Percentiles rank a stretch among this genome's conserved stretches.
Conservation (phyloP, 2,797 vertebrate genomes). For the Hylomyscus alleni region DNA sequence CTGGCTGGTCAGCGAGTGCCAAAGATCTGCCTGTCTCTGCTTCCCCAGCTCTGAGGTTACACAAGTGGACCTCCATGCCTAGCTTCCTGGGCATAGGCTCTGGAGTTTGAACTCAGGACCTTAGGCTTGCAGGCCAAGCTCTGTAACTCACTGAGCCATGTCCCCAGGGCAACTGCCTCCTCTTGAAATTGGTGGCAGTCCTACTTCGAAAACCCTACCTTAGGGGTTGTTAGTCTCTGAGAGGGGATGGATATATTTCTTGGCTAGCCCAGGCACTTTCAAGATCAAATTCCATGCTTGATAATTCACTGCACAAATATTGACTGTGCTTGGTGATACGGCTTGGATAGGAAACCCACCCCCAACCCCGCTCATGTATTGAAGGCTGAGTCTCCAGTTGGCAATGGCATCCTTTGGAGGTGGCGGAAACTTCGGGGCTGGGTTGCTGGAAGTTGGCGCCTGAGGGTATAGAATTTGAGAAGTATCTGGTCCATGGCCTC, state of each 20-base stretch:
- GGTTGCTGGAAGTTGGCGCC: background rate
- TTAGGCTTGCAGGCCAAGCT: background rate
- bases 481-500: background rate
- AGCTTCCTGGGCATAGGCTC: background rate
- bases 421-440: background rate
- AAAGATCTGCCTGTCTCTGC: background rate
- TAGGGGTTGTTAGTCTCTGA: background rate
- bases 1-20: background rate
- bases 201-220: background rate
- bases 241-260: background rate
- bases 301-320: slow-evolving; percentile 17
- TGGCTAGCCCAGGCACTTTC: background rate
- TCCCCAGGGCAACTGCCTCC: background rate
- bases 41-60: background rate
- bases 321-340: background rate
- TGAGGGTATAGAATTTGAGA: background rate
- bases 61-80: background rate
- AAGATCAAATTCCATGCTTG: background rate
- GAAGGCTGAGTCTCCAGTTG: background rate
- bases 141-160: background rate
- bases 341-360: background rate
- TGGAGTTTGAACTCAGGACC: background rate
- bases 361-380: background rate
- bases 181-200: background rate
- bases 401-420: background rate